Percentiles rank a stretch among this genome's conserved stretches.
Evolutionary conservation across 2,797 vertebrate species (phyloP).

Genomic region (Halcyon chelicuti): DNA sequence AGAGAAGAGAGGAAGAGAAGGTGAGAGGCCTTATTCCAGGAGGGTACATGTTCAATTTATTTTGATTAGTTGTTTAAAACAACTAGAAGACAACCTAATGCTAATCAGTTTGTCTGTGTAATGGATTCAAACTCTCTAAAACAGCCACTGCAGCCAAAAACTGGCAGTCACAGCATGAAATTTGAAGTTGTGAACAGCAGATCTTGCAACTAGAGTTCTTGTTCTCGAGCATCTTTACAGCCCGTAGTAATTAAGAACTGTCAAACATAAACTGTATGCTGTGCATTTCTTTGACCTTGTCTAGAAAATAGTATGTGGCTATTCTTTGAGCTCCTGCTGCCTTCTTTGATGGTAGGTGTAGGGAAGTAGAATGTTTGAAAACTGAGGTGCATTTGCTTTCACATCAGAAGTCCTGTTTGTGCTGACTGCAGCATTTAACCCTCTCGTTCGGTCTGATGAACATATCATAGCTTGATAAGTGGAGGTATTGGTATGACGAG

Average conservation of each 20-base stretch:
- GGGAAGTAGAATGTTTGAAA: slow-evolving; percentile 17
- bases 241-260: slow-evolving; percentile 15
- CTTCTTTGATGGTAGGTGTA: background rate
- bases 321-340: background rate
- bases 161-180: background rate
- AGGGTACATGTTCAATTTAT: background rate
- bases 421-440: slow-evolving; percentile 33
- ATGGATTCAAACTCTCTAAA: background rate
- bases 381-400: background rate
- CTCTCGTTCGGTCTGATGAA: background rate
- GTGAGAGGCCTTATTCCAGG: slow-evolving; percentile 21
- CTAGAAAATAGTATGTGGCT: background rate
- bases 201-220: background rate
- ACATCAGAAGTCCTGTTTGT: background rate
- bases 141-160: background rate
- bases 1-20: slow-evolving; percentile 11
- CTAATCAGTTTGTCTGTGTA: background rate
- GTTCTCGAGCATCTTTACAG: background rate
- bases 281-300: slow-evolving; percentile 36
- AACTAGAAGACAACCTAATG: background rate
- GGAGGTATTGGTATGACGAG: background rate
- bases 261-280: background rate
- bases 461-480: background rate
- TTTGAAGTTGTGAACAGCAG: slow-evolving; percentile 13
- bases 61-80: background rate